Evolutionary conservation across 2,113 vertebrate species (phyloP).

Genomic region (Chionomys nivalis): DNA sequence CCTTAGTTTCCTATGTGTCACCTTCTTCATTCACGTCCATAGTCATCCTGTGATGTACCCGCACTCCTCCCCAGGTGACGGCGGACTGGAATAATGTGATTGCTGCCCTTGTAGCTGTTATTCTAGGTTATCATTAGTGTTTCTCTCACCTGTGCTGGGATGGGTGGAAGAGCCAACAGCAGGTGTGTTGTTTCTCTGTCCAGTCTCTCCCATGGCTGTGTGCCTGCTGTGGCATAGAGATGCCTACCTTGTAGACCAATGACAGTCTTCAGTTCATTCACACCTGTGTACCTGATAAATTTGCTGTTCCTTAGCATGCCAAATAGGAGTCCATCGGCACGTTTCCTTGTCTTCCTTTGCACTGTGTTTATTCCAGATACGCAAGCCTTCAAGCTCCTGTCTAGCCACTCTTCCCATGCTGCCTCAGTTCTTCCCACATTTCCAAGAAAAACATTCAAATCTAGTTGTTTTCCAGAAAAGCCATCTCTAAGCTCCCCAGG

Average conservation of each 20-base stretch:
- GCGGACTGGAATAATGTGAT: neutral
- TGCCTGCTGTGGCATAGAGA: no score
- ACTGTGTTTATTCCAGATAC: neutral
- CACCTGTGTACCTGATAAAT: fast-evolving
- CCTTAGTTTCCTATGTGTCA: neutral
- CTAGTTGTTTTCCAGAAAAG: neutral
- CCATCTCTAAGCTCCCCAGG: neutral
- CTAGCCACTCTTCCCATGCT: fast-evolving
- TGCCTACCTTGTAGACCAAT: neutral
- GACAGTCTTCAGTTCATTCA: fast-evolving
- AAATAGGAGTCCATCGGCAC: no score
- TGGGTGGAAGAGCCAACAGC: no score
- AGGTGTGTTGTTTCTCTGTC: neutral
- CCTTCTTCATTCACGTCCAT: neutral
- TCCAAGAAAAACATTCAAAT: neutral
- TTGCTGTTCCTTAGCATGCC: neutral
- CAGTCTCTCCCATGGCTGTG: fast-evolving
- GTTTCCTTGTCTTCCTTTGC: neutral
- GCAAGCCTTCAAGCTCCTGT: fast-evolving
- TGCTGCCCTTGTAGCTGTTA: neutral
- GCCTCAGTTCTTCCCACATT: neutral
- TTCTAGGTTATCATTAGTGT: neutral
- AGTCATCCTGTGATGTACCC: no score
- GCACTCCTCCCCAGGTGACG: neutral
- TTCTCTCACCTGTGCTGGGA: fast-evolving